phyloP scores from a whole-genome alignment of 2,113 vertebrate genomes.

The Canis aureus region DNA sequence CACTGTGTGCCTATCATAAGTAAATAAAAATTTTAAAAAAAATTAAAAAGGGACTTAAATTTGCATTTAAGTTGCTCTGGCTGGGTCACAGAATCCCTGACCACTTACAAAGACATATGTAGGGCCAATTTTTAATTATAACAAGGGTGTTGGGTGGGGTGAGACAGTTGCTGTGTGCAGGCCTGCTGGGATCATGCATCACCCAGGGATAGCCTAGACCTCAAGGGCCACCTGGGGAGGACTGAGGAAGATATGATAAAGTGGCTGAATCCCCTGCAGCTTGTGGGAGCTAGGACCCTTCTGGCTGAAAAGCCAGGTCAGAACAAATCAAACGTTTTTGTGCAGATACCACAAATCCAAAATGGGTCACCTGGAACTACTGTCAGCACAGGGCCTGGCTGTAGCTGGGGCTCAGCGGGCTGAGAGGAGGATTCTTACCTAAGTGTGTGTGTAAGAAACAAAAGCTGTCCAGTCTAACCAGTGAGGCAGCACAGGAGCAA shows the following conservation, averaged over 20 bases:
- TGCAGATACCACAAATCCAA: constrained; percentile 5
- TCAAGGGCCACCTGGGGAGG: background rate
- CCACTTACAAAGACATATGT: background rate
- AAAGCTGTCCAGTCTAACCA: background rate
- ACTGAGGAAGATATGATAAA: background rate
- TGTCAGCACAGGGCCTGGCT: background rate
- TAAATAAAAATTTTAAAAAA: too few relatives aligned
- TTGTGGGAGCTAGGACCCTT: background rate
- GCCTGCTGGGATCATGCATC: background rate
- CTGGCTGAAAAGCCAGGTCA: background rate
- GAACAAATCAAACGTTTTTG: background rate
- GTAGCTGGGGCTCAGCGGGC: background rate
- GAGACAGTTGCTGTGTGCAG: too few relatives aligned
- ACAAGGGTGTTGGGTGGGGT: too few relatives aligned
- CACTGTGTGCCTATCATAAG: too few relatives aligned
- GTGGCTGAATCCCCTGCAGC: background rate
- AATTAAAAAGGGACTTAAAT: background rate
- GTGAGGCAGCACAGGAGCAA: background rate
- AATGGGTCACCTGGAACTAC: background rate
- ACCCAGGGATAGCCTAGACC: background rate
- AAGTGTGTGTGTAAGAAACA: background rate
- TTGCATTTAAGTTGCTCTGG: background rate
- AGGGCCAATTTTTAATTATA: background rate
- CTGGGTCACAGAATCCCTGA: background rate
- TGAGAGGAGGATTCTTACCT: background rate